Evolutionary conservation across 1,140 invertebrate genomes (phyloP).

Genomic region (Zeugodacus cucurbitae): DNA sequence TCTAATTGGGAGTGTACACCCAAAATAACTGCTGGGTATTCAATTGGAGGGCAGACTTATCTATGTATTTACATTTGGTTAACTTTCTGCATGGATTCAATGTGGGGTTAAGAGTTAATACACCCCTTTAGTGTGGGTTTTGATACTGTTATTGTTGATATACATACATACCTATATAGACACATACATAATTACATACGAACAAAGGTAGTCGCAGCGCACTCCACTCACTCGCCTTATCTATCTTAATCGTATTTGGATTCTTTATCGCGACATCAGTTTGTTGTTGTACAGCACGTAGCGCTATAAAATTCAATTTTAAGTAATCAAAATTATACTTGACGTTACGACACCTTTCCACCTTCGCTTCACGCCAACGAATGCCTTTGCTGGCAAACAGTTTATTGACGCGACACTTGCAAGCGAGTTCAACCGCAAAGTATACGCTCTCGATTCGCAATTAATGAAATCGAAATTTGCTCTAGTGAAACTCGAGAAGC

Average conservation of each 20-base stretch:
- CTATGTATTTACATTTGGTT: background rate
- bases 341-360: background rate
- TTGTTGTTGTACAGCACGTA: background rate
- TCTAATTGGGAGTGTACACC: no score
- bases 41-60: background rate
- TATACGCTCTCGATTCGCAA: background rate
- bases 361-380: background rate
- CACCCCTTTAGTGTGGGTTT: background rate
- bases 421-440: background rate
- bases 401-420: background rate
- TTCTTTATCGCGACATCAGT: conserved; percentile 5
- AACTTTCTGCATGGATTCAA: background rate
- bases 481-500: background rate
- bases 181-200: background rate
- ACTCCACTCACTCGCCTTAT: background rate
- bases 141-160: background rate
- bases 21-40: background rate
- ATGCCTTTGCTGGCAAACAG: background rate
- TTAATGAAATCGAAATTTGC: background rate
- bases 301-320: background rate
- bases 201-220: background rate
- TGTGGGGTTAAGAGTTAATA: background rate
- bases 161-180: background rate
- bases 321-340: background rate
- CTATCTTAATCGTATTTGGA: background rate